A percentile compares a stretch with the other conserved stretches of the same genome.
Conservation (phyloP, 2,113 vertebrate genomes). For the Indicator indicator region DNA sequence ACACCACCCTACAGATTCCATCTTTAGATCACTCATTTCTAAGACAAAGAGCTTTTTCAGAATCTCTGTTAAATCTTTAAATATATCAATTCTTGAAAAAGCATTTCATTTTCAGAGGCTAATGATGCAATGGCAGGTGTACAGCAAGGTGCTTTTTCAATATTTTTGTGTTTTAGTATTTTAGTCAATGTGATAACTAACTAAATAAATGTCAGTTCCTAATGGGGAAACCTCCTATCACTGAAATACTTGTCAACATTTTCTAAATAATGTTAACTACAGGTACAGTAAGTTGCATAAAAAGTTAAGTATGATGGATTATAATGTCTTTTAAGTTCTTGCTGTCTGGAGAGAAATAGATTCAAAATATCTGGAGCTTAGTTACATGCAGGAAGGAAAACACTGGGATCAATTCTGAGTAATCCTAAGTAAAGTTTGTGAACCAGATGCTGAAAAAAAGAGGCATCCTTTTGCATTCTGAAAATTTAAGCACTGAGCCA, state of each 20-base stretch:
- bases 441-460: neutral
- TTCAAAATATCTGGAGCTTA: neutral
- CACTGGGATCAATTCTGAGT: neutral
- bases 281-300: neutral
- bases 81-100: neutral
- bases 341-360: neutral
- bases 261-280: slow-evolving; percentile 47
- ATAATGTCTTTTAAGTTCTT: neutral
- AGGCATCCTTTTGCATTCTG: neutral
- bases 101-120: slow-evolving; percentile 15
- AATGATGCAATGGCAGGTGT: neutral
- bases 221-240: slow-evolving; percentile 46
- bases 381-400: neutral
- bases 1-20: neutral
- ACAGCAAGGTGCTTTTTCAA: slow-evolving; percentile 22
- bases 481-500: neutral
- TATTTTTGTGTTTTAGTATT: slow-evolving; percentile 44
- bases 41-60: neutral
- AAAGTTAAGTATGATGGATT: slow-evolving; percentile 10
- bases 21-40: neutral
- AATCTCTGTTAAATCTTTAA: neutral
- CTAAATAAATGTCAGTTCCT: slow-evolving; percentile 44
- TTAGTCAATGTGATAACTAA: slow-evolving; percentile 33
- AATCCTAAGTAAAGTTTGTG: neutral
- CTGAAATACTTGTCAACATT: slow-evolving; percentile 54